Conservation (phyloP, 2,888 invertebrate genomes). For the Diaphora mendica region DNA sequence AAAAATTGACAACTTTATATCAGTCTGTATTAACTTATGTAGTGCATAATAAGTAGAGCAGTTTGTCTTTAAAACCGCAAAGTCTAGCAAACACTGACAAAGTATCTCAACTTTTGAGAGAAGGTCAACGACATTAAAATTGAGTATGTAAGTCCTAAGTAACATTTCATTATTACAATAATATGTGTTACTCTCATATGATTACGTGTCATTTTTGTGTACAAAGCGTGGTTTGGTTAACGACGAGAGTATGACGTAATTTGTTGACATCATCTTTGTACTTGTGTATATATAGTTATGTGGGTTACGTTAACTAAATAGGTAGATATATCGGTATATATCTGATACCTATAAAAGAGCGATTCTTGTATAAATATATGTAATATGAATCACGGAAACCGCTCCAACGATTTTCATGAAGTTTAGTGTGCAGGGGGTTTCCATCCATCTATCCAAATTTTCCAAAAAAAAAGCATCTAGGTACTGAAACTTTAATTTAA, state of each 20-base stretch:
- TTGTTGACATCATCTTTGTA: background rate
- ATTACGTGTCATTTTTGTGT: background rate
- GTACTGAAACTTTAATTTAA: too few relatives aligned
- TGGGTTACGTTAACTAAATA: background rate
- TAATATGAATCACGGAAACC: too few relatives aligned
- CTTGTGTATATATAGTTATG: background rate
- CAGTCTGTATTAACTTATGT: background rate
- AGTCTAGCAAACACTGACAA: conserved; percentile 7
- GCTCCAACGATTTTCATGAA: too few relatives aligned
- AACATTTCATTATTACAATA: background rate
- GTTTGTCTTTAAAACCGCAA: conserved; percentile 15
- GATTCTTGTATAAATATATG: too few relatives aligned
- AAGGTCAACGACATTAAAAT: conserved; percentile 8
- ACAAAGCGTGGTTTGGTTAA: background rate
- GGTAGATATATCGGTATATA: too few relatives aligned
- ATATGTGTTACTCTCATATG: background rate
- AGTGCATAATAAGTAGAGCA: conserved; percentile 11
- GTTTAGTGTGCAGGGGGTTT: too few relatives aligned
- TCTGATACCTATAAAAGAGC: too few relatives aligned
- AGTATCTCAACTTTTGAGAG: conserved; percentile 12
- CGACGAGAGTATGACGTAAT: background rate
- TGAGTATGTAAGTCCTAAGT: background rate
- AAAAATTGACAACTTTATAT: too few relatives aligned
- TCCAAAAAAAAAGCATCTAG: too few relatives aligned
- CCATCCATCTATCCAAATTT: too few relatives aligned